phyloP scores from a whole-genome alignment of 2,797 vertebrate species.

The Myiotriccus ornatus region DNA sequence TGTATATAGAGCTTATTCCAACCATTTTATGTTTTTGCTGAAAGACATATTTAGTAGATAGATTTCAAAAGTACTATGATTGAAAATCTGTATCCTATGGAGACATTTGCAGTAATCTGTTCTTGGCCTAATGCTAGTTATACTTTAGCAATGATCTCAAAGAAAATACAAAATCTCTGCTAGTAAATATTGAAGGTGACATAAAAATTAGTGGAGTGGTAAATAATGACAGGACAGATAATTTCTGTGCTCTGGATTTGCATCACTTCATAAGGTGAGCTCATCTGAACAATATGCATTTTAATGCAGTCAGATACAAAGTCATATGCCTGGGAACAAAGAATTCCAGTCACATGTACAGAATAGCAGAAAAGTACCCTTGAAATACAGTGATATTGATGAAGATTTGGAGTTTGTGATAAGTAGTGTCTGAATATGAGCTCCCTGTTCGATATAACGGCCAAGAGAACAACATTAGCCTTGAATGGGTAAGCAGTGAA shows the following conservation, averaged over 20 bases:
- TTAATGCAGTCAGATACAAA: slow-evolving; percentile 12
- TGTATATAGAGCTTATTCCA: neutral
- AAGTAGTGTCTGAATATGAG: slow-evolving; percentile 9
- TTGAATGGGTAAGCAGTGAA: slow-evolving; percentile 53
- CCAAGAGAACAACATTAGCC: slow-evolving; percentile 40
- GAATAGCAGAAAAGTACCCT: slow-evolving; percentile 28
- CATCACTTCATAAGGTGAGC: neutral
- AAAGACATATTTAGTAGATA: neutral
- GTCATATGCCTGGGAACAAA: slow-evolving; percentile 28
- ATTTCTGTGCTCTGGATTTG: slow-evolving; percentile 30
- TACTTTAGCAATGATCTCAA: neutral
- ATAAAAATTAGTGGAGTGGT: slow-evolving; percentile 47
- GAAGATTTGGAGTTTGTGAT: slow-evolving; percentile 35
- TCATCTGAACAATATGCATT: slow-evolving; percentile 37
- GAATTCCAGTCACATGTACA: neutral
- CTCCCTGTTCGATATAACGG: neutral
- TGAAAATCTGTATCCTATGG: neutral
- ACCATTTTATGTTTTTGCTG: neutral
- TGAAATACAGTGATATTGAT: slow-evolving; percentile 17
- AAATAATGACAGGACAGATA: slow-evolving; percentile 19
- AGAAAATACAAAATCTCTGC: slow-evolving; percentile 7
- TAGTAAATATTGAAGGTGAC: slow-evolving; percentile 26
- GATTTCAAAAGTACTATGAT: neutral
- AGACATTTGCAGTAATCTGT: neutral
- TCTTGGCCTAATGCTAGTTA: neutral